Base-by-base conservation (phyloP, 2,113 vertebrate species). In the Pterocles orientalis region DNA sequence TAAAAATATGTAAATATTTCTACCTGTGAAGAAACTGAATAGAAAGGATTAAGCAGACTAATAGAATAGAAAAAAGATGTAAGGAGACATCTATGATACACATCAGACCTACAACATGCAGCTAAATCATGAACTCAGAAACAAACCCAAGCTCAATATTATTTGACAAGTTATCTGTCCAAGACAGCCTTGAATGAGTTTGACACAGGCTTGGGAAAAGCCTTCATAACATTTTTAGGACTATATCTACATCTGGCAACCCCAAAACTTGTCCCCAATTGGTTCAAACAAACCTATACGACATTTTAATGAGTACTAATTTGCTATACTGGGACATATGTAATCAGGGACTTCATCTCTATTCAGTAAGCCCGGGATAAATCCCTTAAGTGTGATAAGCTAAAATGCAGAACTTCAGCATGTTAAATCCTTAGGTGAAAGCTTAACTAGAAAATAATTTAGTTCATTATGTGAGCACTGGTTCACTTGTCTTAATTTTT, bases 41-140 rank as follows among this genome's bases (percentile, higher is more conserved):
- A 41, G 6, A 51, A 68, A 56, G 3, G 7, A 56, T 82, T 62
- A 66, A 6, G 16, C 2, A 16, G 12, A 50, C 5, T 65, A 39
- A 50, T 0, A 57, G 53, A 56, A 75, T 12, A 64, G 6, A 18
- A 79, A 47, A 56, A 21, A 53, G 50, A 82, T 28, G 2, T 51
- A 48, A 64, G 4, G 13, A 47, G 4, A 19, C 2, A 2, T 34
- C 9, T 69, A 9, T 18, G 4, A 1, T 12, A 50, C 6, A 45
- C 31, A 19, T 5, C 2, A 12, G 56, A 68, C 29, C 10, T 31
- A 66, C 65, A 86, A 50, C 3, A 8, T 3, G 3, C 12, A 39
- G 14, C 7, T 54, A 79, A 78, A 51, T 28, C 0, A 41, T 33
- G 7, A 83, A 65, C 8, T 20, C 29, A 8, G 26, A 92, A 61